Percentiles rank a stretch among this genome's conserved stretches.
phyloP scores from a whole-genome alignment of 2,797 vertebrate genomes.

The Nyctalus aviator region DNA sequence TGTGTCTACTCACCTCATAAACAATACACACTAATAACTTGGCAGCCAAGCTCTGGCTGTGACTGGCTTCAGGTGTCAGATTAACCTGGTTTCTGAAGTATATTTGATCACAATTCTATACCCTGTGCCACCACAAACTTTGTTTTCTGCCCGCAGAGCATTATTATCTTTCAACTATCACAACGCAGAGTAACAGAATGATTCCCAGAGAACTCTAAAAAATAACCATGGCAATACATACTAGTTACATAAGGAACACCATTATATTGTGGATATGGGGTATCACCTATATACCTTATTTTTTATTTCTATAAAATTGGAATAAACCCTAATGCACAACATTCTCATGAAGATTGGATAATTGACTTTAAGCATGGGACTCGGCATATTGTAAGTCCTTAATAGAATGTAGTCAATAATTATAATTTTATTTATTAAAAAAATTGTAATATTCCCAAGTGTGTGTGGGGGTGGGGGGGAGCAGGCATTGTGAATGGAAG shows the following conservation, averaged over 20 bases:
- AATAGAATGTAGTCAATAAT: background rate
- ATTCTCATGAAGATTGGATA: slow-evolving; percentile 25
- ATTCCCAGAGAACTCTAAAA: background rate
- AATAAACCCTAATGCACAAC: background rate
- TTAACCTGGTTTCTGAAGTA: background rate
- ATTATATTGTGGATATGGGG: background rate
- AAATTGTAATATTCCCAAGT: background rate
- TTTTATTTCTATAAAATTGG: slow-evolving; percentile 34
- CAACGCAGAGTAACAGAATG: background rate
- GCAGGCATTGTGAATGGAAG: background rate
- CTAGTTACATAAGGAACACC: background rate
- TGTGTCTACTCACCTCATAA: background rate
- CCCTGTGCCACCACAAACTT: background rate
- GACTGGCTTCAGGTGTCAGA: background rate
- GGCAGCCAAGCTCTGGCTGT: background rate
- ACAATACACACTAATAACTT: background rate
- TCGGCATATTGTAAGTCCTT: background rate
- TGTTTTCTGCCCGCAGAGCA: background rate
- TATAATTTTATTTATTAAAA: slow-evolving; percentile 19
- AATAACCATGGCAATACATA: background rate
- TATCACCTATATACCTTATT: background rate
- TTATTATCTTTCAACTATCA: background rate
- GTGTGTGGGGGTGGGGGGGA: background rate
- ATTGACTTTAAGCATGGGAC: background rate
- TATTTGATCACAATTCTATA: background rate